These are phyloP conservation scores for Bostrychus sinensis DNA, from an alignment of 2,113 vertebrate species.

Conservation along the genomic window DNA sequence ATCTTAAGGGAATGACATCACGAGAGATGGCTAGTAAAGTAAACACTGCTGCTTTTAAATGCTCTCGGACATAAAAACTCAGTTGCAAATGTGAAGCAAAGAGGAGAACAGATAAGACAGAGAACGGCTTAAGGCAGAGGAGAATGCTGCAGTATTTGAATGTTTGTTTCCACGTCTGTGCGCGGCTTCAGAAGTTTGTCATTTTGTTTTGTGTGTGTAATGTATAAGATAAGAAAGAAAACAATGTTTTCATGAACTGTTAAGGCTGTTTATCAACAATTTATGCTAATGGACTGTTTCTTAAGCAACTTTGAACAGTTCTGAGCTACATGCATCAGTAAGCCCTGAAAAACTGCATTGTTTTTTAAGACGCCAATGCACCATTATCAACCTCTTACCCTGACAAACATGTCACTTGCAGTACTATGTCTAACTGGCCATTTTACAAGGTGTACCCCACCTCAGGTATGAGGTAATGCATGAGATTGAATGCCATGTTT, in stretches of 20 bases:
- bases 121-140: constrained; percentile 16
- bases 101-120: constrained; percentile 29
- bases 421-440: too few relatives aligned
- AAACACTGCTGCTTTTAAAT: constrained; percentile 44
- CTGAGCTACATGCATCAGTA: neutral
- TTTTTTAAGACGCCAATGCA: neutral
- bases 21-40: constrained; percentile 31
- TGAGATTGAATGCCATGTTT: too few relatives aligned
- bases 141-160: constrained; percentile 1
- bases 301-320: constrained; percentile 3
- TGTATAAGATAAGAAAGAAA: neutral
- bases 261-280: neutral
- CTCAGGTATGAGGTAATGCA: too few relatives aligned
- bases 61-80: constrained; percentile 31
- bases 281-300: constrained; percentile 6
- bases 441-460: too few relatives aligned
- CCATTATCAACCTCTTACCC: too few relatives aligned
- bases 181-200: constrained; percentile 5
- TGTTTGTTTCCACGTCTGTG: neutral
- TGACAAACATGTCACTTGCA: too few relatives aligned
- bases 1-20: constrained; percentile 55
- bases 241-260: constrained; percentile 5
- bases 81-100: constrained; percentile 27
- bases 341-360: too few relatives aligned
- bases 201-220: neutral